These are phyloP conservation scores for Lepus timidus DNA, from an alignment of 2,113 vertebrate species.

Conservation along the genomic window DNA sequence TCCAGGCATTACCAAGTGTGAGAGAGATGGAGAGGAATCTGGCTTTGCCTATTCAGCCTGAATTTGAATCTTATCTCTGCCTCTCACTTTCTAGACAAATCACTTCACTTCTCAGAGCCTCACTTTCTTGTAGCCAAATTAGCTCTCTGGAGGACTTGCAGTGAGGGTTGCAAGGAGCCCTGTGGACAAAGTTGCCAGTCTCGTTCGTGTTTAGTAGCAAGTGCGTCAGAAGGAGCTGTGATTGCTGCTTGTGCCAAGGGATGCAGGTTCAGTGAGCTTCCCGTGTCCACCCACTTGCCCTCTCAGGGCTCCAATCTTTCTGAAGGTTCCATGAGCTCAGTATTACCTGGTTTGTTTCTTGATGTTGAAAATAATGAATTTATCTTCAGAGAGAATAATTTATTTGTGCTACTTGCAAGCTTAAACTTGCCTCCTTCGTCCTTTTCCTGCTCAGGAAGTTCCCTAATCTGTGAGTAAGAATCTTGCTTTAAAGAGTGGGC, in stretches of 20 bases:
- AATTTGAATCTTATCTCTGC: background rate
- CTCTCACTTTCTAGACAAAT: background rate
- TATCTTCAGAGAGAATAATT: background rate
- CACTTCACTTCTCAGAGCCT: background rate
- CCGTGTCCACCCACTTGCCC: background rate
- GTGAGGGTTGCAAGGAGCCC: accelerated
- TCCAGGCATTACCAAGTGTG: background rate
- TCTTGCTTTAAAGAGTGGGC: background rate
- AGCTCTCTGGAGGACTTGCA: too few species aligned
- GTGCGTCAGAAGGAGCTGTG: background rate
- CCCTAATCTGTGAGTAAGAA: background rate
- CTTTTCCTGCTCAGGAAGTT: background rate
- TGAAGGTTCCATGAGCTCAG: background rate
- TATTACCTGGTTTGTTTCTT: background rate
- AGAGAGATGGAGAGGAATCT: accelerated
- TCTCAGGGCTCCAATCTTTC: background rate
- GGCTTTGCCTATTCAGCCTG: background rate
- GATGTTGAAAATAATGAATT: background rate
- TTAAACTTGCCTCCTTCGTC: background rate
- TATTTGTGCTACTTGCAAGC: background rate
- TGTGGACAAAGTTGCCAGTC: background rate
- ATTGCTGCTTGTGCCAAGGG: background rate
- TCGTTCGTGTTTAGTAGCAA: background rate
- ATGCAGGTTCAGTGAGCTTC: accelerated
- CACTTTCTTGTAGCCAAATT: background rate